Conservation (phyloP, 23 tunicate species). For the Trididemnum clinides region DNA sequence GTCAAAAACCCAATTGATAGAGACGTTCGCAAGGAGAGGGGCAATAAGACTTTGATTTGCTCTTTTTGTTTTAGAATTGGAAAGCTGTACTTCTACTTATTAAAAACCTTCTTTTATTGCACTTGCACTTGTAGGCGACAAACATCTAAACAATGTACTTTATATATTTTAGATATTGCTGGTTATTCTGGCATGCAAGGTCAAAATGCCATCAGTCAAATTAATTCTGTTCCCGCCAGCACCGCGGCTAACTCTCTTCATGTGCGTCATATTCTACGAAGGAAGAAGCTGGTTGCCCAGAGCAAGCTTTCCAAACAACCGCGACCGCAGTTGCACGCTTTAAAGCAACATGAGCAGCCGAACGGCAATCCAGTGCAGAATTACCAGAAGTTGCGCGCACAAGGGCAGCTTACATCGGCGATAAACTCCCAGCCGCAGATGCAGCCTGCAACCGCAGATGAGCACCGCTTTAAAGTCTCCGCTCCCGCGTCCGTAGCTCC, state of each 20-base stretch:
- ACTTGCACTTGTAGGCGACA: too few species aligned
- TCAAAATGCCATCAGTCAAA: constrained; percentile 19
- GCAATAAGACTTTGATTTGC: too few species aligned
- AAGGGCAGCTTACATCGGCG: neutral
- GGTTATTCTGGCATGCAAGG: neutral
- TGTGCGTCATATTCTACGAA: constrained; percentile 61
- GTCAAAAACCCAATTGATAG: too few species aligned
- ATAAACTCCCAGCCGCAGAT: neutral
- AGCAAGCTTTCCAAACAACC: constrained; percentile 64
- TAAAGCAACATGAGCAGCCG: constrained; percentile 14
- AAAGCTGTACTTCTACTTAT: too few species aligned
- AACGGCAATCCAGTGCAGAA: neutral
- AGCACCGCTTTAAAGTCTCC: too few species aligned
- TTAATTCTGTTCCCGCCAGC: neutral
- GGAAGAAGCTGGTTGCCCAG: constrained; percentile 85
- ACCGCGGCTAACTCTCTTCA: constrained; percentile 38
- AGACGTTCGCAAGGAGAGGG: too few species aligned
- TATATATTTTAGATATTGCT: too few species aligned
- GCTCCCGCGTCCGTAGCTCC: neutral
- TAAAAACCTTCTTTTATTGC: too few species aligned
- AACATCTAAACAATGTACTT: too few species aligned
- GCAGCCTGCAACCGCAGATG: neutral
- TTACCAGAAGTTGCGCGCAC: neutral
- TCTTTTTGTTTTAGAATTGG: too few species aligned
- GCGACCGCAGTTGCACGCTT: constrained; percentile 18